A percentile compares a stretch with the other conserved stretches of the same genome.
Conservation (phyloP, 2,888 invertebrate genomes). For the Cephus rjabovi region DNA sequence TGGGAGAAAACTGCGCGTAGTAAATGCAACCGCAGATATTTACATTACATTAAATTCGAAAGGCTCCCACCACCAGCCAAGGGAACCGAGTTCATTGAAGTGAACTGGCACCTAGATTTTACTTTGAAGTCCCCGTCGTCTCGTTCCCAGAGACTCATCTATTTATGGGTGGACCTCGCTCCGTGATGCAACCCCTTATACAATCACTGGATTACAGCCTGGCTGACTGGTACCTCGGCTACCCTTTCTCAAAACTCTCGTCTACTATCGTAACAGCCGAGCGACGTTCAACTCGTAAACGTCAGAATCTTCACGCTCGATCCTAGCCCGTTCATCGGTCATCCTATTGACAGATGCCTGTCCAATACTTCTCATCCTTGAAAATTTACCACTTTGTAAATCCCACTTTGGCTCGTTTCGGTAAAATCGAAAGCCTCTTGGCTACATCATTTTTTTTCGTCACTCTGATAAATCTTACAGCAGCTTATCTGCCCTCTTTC, state of each 20-base stretch:
- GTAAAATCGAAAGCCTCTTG: not conserved
- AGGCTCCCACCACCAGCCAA: conserved; percentile 23
- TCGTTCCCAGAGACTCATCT: not conserved
- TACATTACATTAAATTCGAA: conserved; percentile 56
- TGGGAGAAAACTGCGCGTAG: conserved; percentile 26
- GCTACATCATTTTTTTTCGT: not conserved
- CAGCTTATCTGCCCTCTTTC: not conserved
- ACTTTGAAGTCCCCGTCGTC: not conserved
- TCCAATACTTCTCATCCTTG: not conserved
- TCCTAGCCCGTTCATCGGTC: not conserved
- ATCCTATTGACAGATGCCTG: not conserved
- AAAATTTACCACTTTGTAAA: not conserved
- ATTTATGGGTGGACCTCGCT: not conserved
- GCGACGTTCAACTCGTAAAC: not conserved
- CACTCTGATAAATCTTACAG: not conserved
- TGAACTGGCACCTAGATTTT: conserved; percentile 25
- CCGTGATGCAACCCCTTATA: not conserved
- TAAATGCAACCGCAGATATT: conserved; percentile 44
- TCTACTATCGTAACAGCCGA: not conserved
- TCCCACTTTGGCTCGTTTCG: not conserved
- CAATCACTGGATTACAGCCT: not conserved
- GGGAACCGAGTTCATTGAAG: conserved; percentile 28
- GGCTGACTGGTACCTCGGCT: not conserved
- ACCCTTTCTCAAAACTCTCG: not conserved
- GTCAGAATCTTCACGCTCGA: not conserved